Conservation (phyloP, 2,888 invertebrate genomes). For the Eudasyphora cyanicolor region DNA sequence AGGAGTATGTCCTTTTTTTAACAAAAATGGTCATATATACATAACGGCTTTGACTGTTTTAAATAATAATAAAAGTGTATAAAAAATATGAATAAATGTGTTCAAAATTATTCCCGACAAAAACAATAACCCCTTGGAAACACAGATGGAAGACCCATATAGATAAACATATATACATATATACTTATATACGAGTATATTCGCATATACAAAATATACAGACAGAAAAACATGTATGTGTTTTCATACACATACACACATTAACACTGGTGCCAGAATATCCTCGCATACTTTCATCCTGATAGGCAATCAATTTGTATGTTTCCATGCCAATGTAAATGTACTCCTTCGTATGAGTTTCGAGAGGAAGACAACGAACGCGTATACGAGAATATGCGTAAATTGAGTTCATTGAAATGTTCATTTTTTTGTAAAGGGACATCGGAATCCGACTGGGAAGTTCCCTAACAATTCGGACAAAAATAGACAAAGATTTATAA, state of each 20-base stretch:
- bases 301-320: conserved; percentile 17
- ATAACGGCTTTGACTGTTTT: conserved; percentile 23
- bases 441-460: too few relatives aligned
- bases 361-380: too few relatives aligned
- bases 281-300: background rate
- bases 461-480: too few relatives aligned
- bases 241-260: background rate
- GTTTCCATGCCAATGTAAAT: background rate
- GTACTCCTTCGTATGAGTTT: background rate
- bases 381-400: background rate
- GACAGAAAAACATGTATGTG: too few relatives aligned
- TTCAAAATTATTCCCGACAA: background rate
- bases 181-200: background rate
- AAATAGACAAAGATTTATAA: too few relatives aligned
- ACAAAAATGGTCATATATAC: background rate
- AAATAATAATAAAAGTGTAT: conserved; percentile 20
- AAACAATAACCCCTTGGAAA: background rate
- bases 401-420: background rate
- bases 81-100: conserved; percentile 32
- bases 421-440: too few relatives aligned
- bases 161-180: background rate
- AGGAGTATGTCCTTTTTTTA: background rate
- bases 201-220: background rate
- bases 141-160: too few relatives aligned
- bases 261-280: background rate